Conservation (phyloP, 2,888 invertebrate species). For the Heliconius ismenius region DNA sequence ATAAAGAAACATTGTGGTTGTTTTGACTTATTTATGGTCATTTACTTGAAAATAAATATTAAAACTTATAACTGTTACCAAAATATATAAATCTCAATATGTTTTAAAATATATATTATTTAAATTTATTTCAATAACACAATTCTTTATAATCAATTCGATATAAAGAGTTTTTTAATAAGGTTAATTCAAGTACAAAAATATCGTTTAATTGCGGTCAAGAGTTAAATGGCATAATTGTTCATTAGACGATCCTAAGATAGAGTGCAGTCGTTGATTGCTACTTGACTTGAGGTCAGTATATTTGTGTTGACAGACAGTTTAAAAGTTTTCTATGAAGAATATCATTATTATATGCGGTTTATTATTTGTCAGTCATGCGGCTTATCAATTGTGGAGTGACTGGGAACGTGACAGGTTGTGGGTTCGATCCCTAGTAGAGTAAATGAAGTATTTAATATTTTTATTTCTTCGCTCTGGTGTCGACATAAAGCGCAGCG, state of each 20-base stretch:
- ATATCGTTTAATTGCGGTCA: slow-evolving; percentile 61
- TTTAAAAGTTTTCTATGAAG: neutral
- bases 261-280: slow-evolving; percentile 69
- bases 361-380: neutral
- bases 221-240: slow-evolving; percentile 74
- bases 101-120: too few species aligned
- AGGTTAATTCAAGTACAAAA: slow-evolving; percentile 55
- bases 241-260: slow-evolving; percentile 65
- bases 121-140: neutral
- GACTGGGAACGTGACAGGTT: too few species aligned
- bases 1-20: neutral
- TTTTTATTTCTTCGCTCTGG: too few species aligned
- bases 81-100: too few species aligned
- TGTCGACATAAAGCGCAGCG: too few species aligned
- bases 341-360: neutral
- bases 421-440: too few species aligned
- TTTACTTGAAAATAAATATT: neutral
- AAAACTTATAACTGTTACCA: neutral
- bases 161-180: slow-evolving; percentile 42
- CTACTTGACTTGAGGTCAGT: slow-evolving; percentile 68
- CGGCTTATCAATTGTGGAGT: too few species aligned
- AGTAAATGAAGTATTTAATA: too few species aligned
- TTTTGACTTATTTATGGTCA: neutral
- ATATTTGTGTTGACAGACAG: slow-evolving; percentile 25
- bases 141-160: slow-evolving; percentile 4